Conservation (phyloP, 2,113 vertebrate genomes). For the Thamnaconus septentrionalis region DNA sequence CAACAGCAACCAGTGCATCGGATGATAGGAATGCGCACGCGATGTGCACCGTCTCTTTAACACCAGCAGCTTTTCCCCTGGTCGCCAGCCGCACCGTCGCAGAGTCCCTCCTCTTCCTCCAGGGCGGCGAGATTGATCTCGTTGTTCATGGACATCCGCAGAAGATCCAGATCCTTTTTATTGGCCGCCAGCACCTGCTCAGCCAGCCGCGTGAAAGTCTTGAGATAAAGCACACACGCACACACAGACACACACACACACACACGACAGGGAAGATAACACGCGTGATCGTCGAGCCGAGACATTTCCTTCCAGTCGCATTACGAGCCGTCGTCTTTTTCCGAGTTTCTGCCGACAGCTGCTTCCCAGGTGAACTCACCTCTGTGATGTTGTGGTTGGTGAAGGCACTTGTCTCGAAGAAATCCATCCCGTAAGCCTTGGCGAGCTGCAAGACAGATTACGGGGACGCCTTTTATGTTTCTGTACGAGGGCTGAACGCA, state of each 20-base stretch:
- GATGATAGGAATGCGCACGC: too few relatives aligned
- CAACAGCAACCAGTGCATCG: too few relatives aligned
- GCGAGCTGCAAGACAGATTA: conserved; percentile 81
- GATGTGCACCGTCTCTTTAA: conserved; percentile 65
- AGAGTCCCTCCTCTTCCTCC: conserved; percentile 86
- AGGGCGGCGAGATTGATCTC: conserved; percentile 82
- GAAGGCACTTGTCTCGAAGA: conserved; percentile 99
- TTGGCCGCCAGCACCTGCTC: conserved; percentile 94
- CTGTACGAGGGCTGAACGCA: neutral
- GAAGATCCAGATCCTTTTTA: conserved; percentile 90
- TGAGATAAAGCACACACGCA: neutral
- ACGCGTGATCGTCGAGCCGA: neutral
- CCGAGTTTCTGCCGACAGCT: too few relatives aligned
- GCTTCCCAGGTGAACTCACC: conserved; percentile 69
- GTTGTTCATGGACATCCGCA: conserved; percentile 74
- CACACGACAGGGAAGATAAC: neutral
- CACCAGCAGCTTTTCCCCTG: conserved; percentile 90
- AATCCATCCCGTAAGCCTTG: conserved; percentile 95
- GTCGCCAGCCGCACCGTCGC: conserved; percentile 66
- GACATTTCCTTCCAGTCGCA: conserved; percentile 2
- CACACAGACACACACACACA: neutral
- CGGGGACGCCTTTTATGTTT: neutral
- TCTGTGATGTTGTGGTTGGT: conserved; percentile 95
- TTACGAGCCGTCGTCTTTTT: too few relatives aligned
- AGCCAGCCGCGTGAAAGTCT: conserved; percentile 93